Percentiles rank a stretch among this genome's conserved stretches.
Evolutionary conservation across 2,113 vertebrate species (phyloP).

Genomic region (Limanda limanda): DNA sequence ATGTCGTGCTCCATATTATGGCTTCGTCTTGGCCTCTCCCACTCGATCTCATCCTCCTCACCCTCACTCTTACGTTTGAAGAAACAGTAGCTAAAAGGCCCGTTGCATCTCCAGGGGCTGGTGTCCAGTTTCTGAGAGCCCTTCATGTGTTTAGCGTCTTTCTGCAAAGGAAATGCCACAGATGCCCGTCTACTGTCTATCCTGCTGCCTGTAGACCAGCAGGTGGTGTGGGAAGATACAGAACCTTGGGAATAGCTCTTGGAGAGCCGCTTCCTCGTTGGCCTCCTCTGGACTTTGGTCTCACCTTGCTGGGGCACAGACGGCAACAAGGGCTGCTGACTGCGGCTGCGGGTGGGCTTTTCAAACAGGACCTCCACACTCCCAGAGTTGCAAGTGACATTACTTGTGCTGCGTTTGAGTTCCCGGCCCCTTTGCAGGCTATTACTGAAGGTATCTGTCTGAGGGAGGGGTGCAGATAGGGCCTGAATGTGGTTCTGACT

Average conservation of each 20-base stretch:
- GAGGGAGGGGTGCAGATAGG: slow-evolving; percentile 79
- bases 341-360: slow-evolving; percentile 82
- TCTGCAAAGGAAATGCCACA: slow-evolving; percentile 81
- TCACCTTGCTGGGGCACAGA: slow-evolving; percentile 76
- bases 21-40: slow-evolving; percentile 71
- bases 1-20: slow-evolving; percentile 22
- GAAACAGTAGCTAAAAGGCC: slow-evolving; percentile 97
- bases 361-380: slow-evolving; percentile 85
- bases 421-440: slow-evolving; percentile 86
- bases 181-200: slow-evolving; percentile 82
- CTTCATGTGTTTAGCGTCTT: slow-evolving; percentile 87
- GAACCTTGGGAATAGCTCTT: slow-evolving; percentile 95
- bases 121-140: slow-evolving; percentile 87
- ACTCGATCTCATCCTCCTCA: slow-evolving; percentile 89
- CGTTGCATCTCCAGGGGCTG: slow-evolving; percentile 91
- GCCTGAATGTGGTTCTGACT: slow-evolving; percentile 86
- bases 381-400: slow-evolving; percentile 80
- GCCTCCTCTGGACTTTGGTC: slow-evolving; percentile 83
- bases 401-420: slow-evolving; percentile 87
- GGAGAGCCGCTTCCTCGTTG: slow-evolving; percentile 88
- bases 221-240: slow-evolving; percentile 81
- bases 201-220: slow-evolving; percentile 75
- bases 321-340: slow-evolving; percentile 80
- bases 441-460: slow-evolving; percentile 82
- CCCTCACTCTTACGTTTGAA: slow-evolving; percentile 84